Evolutionary conservation across 2,888 invertebrate genomes (phyloP).

Genomic region (Gonocerus acuteangulatus): DNA sequence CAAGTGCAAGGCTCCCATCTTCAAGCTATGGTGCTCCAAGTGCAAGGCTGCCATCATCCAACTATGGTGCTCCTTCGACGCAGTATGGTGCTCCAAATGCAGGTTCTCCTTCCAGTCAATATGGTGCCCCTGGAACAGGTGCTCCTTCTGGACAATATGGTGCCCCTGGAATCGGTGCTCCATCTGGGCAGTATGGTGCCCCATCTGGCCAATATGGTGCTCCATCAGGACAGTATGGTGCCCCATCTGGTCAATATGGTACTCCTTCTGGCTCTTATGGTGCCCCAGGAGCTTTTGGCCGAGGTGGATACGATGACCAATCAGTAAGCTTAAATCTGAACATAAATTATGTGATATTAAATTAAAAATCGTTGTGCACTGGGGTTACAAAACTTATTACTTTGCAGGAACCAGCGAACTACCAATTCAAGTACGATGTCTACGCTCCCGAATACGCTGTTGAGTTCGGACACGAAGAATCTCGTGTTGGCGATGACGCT

Average conservation of each 20-base stretch:
- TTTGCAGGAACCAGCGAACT: conserved; percentile 71
- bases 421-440: conserved; percentile 79
- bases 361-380: neutral
- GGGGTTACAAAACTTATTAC: neutral
- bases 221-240: conserved; percentile 29
- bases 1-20: conserved; percentile 27
- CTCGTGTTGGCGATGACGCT: conserved; percentile 71
- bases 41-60: conserved; percentile 21
- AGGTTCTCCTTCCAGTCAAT: conserved; percentile 24
- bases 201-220: conserved; percentile 28
- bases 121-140: conserved; percentile 29
- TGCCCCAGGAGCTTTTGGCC: conserved; percentile 13
- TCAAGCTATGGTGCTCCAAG: conserved; percentile 30
- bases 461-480: conserved; percentile 76
- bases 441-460: conserved; percentile 70
- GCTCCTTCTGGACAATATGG: conserved; percentile 33
- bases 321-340: conserved; percentile 34
- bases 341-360: no score
- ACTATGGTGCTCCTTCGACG: conserved; percentile 29
- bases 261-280: conserved; percentile 22
- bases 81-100: conserved; percentile 29
- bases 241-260: conserved; percentile 18
- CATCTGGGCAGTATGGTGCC: conserved; percentile 18
- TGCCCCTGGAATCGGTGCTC: conserved; percentile 26
- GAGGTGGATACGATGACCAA: conserved; percentile 39